Percentiles rank a stretch among this genome's conserved stretches.
These are phyloP conservation scores for Neodiprion pinetum DNA, from an alignment of 1,140 invertebrate genomes.

Conservation along the genomic window DNA sequence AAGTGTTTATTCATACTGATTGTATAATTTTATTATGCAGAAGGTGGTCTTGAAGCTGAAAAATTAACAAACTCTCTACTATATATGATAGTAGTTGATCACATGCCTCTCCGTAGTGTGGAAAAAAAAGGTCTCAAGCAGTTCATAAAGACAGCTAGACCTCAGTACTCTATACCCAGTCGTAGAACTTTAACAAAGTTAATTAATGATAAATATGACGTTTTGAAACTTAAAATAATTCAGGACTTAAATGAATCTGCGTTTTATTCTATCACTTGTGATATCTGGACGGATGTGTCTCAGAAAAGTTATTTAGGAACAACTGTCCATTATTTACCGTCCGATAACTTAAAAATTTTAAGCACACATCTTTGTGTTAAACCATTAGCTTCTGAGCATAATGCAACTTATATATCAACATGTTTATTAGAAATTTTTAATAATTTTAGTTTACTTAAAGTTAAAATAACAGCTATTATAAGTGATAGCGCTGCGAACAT, in stretches of 20 bases:
- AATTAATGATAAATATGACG: constrained; percentile 9
- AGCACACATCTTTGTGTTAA: background rate
- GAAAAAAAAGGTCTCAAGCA: constrained; percentile 44
- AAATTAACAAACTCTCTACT: constrained; percentile 39
- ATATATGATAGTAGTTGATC: constrained; percentile 46
- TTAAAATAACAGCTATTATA: constrained; percentile 19
- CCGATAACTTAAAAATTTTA: background rate
- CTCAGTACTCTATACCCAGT: constrained; percentile 41
- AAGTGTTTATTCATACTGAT: background rate
- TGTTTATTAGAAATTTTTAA: background rate
- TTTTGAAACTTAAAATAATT: background rate
- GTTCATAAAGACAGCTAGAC: constrained; percentile 37
- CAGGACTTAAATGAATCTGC: background rate
- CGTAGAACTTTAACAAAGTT: constrained; percentile 24
- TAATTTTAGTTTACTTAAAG: background rate
- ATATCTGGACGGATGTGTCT: constrained; percentile 13
- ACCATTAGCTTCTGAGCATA: background rate
- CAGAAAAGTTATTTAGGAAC: constrained; percentile 11
- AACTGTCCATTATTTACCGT: background rate
- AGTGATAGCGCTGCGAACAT: constrained; percentile 53
- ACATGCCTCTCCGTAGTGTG: constrained; percentile 39
- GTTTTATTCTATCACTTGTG: constrained; percentile 6
- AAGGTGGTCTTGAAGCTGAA: constrained; percentile 26
- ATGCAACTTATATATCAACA: background rate
- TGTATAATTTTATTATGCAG: constrained; percentile 18